Conservation (phyloP, 1,140 invertebrate genomes). For the Piezodorus guildinii region DNA sequence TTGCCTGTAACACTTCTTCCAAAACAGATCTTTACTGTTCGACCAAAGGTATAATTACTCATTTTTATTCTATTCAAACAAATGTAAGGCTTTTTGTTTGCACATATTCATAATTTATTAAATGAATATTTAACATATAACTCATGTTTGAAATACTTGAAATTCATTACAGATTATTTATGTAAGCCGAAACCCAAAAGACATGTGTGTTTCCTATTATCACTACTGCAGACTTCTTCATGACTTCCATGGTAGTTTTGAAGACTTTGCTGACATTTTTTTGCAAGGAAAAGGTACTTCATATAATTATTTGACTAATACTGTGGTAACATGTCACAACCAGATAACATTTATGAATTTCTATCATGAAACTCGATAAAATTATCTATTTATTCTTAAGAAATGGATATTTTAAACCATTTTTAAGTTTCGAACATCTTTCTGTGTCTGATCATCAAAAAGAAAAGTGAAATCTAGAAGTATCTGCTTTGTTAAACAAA, state of each 20-base stretch:
- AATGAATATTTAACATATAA: background rate
- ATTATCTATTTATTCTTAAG: too few relatives aligned
- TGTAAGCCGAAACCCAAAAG: constrained; percentile 83
- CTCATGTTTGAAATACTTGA: background rate
- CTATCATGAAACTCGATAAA: too few relatives aligned
- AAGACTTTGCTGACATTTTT: constrained; percentile 72
- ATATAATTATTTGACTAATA: constrained; percentile 1
- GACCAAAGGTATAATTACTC: constrained; percentile 49
- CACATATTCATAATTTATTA: background rate
- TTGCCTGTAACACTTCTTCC: constrained; percentile 62
- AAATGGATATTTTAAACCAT: too few relatives aligned
- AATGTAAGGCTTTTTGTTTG: background rate
- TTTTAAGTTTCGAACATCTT: too few relatives aligned
- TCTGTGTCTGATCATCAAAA: too few relatives aligned
- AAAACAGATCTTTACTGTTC: constrained; percentile 47
- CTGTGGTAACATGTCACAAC: constrained; percentile 4
- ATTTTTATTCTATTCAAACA: background rate
- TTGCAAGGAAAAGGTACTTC: constrained; percentile 46
- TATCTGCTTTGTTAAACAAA: too few relatives aligned
- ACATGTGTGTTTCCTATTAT: constrained; percentile 83
- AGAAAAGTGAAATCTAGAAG: too few relatives aligned
- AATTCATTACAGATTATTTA: constrained; percentile 64
- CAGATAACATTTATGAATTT: too few relatives aligned
- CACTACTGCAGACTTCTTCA: constrained; percentile 68
- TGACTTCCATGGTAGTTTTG: constrained; percentile 55